These are phyloP conservation scores for Neodiprion fabricii DNA, from an alignment of 1,140 invertebrate genomes.

Conservation along the genomic window DNA sequence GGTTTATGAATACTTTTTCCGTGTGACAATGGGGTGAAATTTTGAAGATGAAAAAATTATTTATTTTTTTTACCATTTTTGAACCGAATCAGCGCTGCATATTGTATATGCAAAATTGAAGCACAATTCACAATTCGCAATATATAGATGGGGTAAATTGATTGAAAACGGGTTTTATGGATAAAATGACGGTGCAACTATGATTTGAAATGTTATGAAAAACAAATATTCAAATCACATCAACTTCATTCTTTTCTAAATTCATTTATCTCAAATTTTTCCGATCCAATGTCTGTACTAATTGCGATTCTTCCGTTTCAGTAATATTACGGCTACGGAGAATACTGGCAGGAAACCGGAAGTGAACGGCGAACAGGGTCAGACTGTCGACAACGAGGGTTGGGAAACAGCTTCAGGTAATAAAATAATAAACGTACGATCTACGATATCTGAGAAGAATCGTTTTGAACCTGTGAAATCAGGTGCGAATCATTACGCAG, in stretches of 20 bases:
- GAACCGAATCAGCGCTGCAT: too few species aligned
- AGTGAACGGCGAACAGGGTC: neutral
- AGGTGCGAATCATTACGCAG: neutral
- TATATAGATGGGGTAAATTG: too few species aligned
- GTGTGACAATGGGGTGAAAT: too few species aligned
- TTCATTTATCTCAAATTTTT: neutral
- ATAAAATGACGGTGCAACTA: too few species aligned
- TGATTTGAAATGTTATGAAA: neutral
- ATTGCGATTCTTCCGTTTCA: constrained; percentile 15
- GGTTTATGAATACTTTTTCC: too few species aligned
- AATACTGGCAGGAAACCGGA: constrained; percentile 3
- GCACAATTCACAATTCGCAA: too few species aligned
- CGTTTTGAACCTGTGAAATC: neutral
- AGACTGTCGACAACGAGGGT: constrained; percentile 31
- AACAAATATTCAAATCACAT: neutral
- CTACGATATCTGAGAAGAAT: neutral
- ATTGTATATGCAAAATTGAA: too few species aligned
- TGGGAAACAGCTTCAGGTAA: constrained; percentile 53
- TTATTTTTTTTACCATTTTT: too few species aligned
- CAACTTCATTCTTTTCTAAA: neutral
- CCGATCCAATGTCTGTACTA: neutral
- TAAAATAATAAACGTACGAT: neutral
- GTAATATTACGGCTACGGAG: constrained; percentile 6
- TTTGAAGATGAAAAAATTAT: too few species aligned
- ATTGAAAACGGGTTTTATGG: too few species aligned